These are phyloP conservation scores for Lamellibrachia luymesi DNA, from an alignment of 1,140 invertebrate genomes.

Conservation along the genomic window DNA sequence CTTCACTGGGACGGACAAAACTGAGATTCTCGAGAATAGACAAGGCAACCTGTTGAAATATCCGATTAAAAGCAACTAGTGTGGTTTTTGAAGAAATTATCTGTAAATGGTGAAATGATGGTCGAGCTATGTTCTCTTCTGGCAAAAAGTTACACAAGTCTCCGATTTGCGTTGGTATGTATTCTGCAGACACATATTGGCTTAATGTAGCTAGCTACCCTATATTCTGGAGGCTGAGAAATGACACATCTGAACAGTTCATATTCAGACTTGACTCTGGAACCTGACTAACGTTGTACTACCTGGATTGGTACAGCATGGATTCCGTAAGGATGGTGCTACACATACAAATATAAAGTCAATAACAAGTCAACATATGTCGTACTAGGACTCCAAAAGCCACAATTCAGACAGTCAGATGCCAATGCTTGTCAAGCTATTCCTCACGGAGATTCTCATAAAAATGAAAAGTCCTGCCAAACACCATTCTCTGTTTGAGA, in stretches of 20 bases:
- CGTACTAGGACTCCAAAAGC: neutral
- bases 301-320: neutral
- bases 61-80: neutral
- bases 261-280: neutral
- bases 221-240: neutral
- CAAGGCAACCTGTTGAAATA: neutral
- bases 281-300: neutral
- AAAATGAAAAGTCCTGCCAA: too few relatives aligned
- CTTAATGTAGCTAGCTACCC: neutral
- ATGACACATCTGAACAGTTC: neutral
- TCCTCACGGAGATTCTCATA: neutral
- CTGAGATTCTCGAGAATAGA: neutral
- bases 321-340: neutral
- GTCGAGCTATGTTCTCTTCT: neutral
- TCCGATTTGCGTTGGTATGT: neutral
- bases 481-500: neutral
- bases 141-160: neutral
- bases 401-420: neutral
- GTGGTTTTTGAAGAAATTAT: neutral
- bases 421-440: neutral
- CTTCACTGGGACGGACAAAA: neutral
- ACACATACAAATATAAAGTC: neutral
- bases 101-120: neutral
- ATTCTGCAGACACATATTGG: neutral
- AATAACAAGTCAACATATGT: neutral